These are phyloP conservation scores for Acanthaster planci DNA, from an alignment of 35 echinoderm and acorn worm species.

Conservation along the genomic window DNA sequence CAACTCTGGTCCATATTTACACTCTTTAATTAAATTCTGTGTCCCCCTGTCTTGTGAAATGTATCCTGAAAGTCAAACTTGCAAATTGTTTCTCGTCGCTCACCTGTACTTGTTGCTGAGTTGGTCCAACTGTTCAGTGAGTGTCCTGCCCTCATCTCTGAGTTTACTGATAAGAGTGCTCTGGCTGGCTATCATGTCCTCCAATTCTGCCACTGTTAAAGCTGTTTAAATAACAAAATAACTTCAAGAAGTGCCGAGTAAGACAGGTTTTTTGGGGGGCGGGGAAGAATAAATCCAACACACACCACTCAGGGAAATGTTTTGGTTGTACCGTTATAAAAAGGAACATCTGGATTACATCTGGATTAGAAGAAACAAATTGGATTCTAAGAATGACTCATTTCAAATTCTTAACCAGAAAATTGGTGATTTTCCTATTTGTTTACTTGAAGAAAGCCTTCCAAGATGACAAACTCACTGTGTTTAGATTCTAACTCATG, in stretches of 20 bases:
- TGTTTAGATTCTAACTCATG: slow-evolving; percentile 85
- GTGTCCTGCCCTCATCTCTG: slow-evolving; percentile 63
- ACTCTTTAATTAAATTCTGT: no score
- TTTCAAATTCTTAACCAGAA: not conserved
- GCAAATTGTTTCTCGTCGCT: not conserved
- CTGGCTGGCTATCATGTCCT: slow-evolving; percentile 82
- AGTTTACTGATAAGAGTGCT: slow-evolving; percentile 76
- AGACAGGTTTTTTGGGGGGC: no score
- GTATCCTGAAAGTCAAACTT: no score
- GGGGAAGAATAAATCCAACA: no score
- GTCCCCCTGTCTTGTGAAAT: no score
- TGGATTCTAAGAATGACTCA: not conserved
- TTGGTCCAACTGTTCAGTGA: slow-evolving; percentile 81
- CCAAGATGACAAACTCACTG: slow-evolving; percentile 30
- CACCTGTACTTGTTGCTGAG: slow-evolving; percentile 88
- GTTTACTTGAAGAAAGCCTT: not conserved
- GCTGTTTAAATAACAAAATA: slow-evolving; percentile 44
- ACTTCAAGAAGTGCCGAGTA: no score
- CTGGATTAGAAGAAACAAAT: no score
- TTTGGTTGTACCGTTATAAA: no score
- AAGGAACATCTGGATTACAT: no score
- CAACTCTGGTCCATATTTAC: no score
- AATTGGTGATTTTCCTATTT: not conserved
- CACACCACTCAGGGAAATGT: no score
- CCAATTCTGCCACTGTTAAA: slow-evolving; percentile 73